Base-by-base conservation (phyloP, 2,888 invertebrate genomes). In the Gastracanthus pulcherrimus region DNA sequence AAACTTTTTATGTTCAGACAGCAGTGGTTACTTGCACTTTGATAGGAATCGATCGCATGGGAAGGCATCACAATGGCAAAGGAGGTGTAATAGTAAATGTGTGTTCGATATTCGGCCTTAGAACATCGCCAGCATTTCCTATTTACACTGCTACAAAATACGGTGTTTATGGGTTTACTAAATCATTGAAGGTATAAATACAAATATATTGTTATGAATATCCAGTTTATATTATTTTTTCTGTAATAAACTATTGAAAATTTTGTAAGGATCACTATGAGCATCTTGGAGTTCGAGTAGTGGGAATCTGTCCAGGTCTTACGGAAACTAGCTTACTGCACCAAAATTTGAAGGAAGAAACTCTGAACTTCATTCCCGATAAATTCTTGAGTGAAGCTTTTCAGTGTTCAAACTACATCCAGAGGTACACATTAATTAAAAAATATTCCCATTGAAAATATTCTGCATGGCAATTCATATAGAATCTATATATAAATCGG, bases 51-150 rank as follows among this genome's bases (percentile, higher is more conserved):
- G 90, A 92, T 67, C 87, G 90, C 76, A 89, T 93, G 88, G 90
- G 92, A 5, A 91, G 90, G 74, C 91, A 92, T 83, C 92, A 91
- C 76, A 92, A 92, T 11, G 92, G 92, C 1, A 85, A 87, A 26
- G 95, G 95, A 3, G 95, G 95, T 0, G 92, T 93, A 0, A 93
- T 95, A 31, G 92, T 95, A 19, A 95, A 95, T 86, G 91, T 95
- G 38, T 92, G 94, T 0, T 95, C 95, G 0, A 93, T 94, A 45
- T 92, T 93, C 81, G 95, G 94, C 0, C 91, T 92, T 51, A 89
- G 92, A 82, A 88, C 92, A 0, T 90, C 92, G n/a, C 91, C 92
- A 29, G 92, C 91, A 23, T 82, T 89, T 67, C 92, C 92, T 0
- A 85, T 92, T 74, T 92, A 92, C 84, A 87, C 89, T 1, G 90